Conservation (phyloP, 1,140 invertebrate species). For the Bombus affinis region DNA sequence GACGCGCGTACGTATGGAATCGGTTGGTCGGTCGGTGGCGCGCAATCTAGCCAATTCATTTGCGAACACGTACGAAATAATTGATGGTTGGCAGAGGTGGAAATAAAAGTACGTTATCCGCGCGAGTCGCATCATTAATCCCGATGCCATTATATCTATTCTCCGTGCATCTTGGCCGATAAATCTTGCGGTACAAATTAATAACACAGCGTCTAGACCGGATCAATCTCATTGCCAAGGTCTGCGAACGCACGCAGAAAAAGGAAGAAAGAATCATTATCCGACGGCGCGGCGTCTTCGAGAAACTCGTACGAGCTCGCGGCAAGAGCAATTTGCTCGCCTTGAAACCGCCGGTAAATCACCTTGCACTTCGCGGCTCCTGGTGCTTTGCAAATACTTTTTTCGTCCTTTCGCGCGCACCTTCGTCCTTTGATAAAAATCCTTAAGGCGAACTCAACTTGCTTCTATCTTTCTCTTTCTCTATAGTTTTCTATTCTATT, state of each 20-base stretch:
- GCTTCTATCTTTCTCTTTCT: not conserved
- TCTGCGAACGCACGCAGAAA: not conserved
- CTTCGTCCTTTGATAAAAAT: conserved; percentile 16
- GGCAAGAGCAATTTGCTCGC: conserved; percentile 45
- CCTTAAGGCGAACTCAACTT: not conserved
- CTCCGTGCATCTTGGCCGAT: conserved; percentile 21
- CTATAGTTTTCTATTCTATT: not conserved
- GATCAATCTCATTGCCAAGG: conserved; percentile 60
- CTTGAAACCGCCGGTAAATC: conserved; percentile 52
- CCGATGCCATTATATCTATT: conserved; percentile 37
- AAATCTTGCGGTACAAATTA: conserved; percentile 51
- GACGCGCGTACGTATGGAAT: no score
- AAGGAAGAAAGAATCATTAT: conserved; percentile 18
- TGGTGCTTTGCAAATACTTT: conserved; percentile 11
- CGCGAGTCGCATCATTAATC: conserved; percentile 33
- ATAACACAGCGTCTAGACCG: conserved; percentile 47
- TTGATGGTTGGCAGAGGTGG: conserved; percentile 19
- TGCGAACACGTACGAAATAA: conserved; percentile 34
- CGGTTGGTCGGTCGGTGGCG: no score
- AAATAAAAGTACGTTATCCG: conserved; percentile 48
- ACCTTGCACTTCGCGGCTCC: conserved; percentile 25
- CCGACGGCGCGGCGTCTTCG: conserved; percentile 15
- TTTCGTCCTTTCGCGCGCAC: not conserved
- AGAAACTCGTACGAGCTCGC: conserved; percentile 32
- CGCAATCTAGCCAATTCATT: not conserved